Evolutionary conservation across 2,797 vertebrate genomes (phyloP), one percentile per base, ranked within the genome.

Genomic region (Peromyscus eremicus): DNA sequence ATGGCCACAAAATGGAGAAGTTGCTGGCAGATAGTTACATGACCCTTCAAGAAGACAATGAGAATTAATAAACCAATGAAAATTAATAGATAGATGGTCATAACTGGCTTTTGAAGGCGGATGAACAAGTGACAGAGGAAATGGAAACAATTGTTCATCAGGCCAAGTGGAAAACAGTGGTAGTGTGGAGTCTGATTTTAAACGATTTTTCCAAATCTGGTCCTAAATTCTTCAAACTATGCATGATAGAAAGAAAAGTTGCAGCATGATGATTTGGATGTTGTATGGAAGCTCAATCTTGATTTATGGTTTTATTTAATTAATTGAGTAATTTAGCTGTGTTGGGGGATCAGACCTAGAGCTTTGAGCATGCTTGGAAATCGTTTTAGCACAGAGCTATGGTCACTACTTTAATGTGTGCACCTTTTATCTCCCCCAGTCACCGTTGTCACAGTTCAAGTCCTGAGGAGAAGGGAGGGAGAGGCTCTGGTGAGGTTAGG

Each of bases 31-130:
- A 76, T 27, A 71, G 23, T 34, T n/a, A 84, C 62, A 60, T 89
- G 2, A 70, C 77, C 85, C 23, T 88, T 11, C n/a, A 98, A 96
- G 96, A 97, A 52, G 71, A 96, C 60, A 77, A 81, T 80, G 37
- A 75, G 46, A 73, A 97, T 94, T 96, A 98, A 97, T 68, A 62
- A 55, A 94, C 32, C 29, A 52, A 52, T 94, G 94, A 96, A 62
- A 17, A 21, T 89, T 4, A 89, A 64, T 49, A 29, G 60, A 95
- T 68, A 91, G n/a, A 80, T 57, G 64, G 73, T 94, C 96, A 97
- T 95, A 88, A 34, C 82, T 52, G 94, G 11, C 37, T 29, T 75
- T 94, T 96, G 34, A 85, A 92, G 62, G 77, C 43, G 73, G 2
- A 21, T 70, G 1, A 25, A 84, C 95, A 52, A 75, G 68, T 97